Percentiles rank a stretch among this genome's conserved stretches.
Conservation (phyloP, 2,888 invertebrate genomes). For the Leistus spinibarbis region DNA sequence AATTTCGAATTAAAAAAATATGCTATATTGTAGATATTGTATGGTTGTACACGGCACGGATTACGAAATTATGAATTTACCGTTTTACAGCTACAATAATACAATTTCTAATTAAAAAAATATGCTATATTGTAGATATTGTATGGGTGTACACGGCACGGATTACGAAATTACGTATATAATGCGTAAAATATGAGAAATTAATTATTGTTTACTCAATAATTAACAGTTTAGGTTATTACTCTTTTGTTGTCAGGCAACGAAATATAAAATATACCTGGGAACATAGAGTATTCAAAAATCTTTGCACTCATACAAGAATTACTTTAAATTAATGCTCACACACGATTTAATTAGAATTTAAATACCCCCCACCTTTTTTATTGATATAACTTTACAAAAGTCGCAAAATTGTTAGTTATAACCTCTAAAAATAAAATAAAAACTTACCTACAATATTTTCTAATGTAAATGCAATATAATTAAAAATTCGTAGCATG, state of each 20-base stretch:
- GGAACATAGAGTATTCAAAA: constrained; percentile 25
- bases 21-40: no score
- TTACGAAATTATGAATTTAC: no score
- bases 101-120: no score
- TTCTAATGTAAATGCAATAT: constrained; percentile 3
- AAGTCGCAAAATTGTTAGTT: background rate
- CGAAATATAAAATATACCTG: constrained; percentile 12
- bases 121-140: no score
- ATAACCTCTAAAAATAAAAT: constrained; percentile 10
- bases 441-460: constrained; percentile 36
- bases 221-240: background rate
- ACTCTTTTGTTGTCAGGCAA: background rate
- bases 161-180: no score
- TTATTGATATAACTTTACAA: background rate
- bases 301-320: constrained; percentile 25
- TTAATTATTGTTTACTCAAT: no score
- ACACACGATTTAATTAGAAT: background rate
- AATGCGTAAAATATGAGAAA: no score
- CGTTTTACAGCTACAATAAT: no score
- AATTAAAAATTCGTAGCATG: constrained; percentile 20
- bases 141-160: no score
- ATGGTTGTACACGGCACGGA: no score
- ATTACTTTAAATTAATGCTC: constrained; percentile 4
- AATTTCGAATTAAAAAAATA: no score
- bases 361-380: background rate